phyloP scores from a whole-genome alignment of 2,888 invertebrate species.

The Leucophenga maculata region DNA sequence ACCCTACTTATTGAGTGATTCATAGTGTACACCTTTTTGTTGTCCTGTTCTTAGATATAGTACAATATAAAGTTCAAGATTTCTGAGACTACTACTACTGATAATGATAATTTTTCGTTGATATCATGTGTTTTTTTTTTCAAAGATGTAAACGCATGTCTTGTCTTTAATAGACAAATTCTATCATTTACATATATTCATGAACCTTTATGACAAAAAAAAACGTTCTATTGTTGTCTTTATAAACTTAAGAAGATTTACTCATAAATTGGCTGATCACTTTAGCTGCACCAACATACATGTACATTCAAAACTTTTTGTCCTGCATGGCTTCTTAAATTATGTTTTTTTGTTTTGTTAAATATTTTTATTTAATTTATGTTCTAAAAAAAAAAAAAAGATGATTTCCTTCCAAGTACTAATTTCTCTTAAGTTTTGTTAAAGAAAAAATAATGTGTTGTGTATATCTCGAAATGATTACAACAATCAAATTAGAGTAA shows the following conservation, averaged over 20 bases:
- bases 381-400: conserved; percentile 32
- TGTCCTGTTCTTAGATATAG: no score
- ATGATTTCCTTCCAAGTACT: conserved; percentile 18
- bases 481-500: conserved; percentile 21
- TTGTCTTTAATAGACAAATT: no score
- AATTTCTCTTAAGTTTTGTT: conserved; percentile 29
- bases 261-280: no score
- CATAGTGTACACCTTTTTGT: no score
- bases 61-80: no score
- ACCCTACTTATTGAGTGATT: neutral
- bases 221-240: no score
- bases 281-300: conserved; percentile 7
- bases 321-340: conserved; percentile 56
- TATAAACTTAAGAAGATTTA: no score
- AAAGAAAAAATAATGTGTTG: conserved; percentile 4
- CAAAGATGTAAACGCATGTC: no score
- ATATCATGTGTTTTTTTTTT: no score
- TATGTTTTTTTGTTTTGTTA: neutral
- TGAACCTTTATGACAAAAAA: no score
- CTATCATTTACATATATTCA: neutral
- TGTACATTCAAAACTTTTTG: conserved; percentile 1
- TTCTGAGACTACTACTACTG: no score
- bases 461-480: conserved; percentile 19
- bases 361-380: conserved; percentile 30
- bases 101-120: no score